Conservation (phyloP, 2,888 invertebrate species). For the Gibbula magus region DNA sequence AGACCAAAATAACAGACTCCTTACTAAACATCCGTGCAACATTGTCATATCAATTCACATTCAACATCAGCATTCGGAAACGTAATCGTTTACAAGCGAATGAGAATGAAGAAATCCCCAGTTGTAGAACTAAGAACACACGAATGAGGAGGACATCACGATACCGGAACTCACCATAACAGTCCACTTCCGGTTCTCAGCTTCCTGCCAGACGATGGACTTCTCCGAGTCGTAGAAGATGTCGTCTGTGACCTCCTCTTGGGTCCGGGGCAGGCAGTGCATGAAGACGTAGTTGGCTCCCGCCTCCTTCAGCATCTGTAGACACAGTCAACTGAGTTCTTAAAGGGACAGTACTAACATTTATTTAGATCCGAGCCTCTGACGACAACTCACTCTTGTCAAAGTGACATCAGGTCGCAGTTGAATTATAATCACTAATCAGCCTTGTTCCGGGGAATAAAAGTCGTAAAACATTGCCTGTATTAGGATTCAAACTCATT, state of each 20-base stretch:
- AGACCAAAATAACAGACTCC: too few species aligned
- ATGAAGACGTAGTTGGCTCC: constrained; percentile 59
- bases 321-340: neutral
- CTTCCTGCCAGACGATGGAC: constrained; percentile 66
- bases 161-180: constrained; percentile 39
- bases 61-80: neutral
- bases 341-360: too few species aligned
- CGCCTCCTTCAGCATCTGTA: constrained; percentile 55
- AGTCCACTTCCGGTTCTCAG: constrained; percentile 65
- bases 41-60: too few species aligned
- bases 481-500: too few species aligned
- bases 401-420: too few species aligned
- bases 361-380: too few species aligned
- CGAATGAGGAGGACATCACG: neutral
- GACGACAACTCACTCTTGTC: too few species aligned
- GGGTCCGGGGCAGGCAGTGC: constrained; percentile 66
- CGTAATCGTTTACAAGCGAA: too few species aligned
- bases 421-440: too few species aligned
- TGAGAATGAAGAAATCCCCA: neutral
- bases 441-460: too few species aligned
- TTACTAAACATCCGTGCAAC: too few species aligned
- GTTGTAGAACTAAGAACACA: neutral
- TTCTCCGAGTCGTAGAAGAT: constrained; percentile 53
- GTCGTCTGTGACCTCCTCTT: constrained; percentile 65
- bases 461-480: too few species aligned